These are phyloP conservation scores for Steinernema scapterisci DNA, from an alignment of 2,888 invertebrate genomes.

Conservation along the genomic window DNA sequence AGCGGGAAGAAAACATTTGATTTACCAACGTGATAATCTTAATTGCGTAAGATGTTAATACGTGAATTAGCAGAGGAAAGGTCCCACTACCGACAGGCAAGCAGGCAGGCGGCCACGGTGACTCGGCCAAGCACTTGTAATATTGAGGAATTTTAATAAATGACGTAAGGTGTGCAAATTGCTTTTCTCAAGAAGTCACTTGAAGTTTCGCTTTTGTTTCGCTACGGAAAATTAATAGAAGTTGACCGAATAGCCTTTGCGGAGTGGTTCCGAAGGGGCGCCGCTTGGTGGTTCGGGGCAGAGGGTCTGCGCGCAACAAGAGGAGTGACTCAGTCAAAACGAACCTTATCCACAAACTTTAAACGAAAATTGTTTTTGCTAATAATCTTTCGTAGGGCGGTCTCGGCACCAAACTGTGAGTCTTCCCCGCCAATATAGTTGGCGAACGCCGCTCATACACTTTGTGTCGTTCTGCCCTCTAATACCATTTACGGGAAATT, in stretches of 20 bases:
- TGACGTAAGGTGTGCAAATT: slow-evolving; percentile 3
- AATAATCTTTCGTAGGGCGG: slow-evolving; percentile 13
- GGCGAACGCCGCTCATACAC: too few species aligned
- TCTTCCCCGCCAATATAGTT: too few species aligned
- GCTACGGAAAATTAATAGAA: neutral
- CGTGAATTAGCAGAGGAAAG: too few species aligned
- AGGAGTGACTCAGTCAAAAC: neutral
- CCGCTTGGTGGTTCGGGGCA: neutral
- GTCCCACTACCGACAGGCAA: too few species aligned
- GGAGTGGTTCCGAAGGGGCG: slow-evolving; percentile 5
- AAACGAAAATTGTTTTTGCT: slow-evolving; percentile 4
- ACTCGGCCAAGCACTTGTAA: too few species aligned
- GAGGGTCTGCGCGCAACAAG: slow-evolving; percentile 15
- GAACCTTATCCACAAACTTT: neutral
- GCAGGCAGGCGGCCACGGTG: too few species aligned
- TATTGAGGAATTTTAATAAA: neutral
- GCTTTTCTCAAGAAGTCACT: neutral
- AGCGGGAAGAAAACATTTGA: slow-evolving; percentile 25
- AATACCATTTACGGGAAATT: too few species aligned
- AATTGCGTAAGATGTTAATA: too few species aligned
- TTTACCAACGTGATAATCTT: neutral
- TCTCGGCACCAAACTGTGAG: too few species aligned
- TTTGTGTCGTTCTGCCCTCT: too few species aligned
- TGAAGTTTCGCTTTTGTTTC: neutral
- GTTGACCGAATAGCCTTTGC: neutral